These are phyloP conservation scores for Sterrhoptilus dennistouni DNA, from an alignment of 2,113 vertebrate species.

Conservation along the genomic window DNA sequence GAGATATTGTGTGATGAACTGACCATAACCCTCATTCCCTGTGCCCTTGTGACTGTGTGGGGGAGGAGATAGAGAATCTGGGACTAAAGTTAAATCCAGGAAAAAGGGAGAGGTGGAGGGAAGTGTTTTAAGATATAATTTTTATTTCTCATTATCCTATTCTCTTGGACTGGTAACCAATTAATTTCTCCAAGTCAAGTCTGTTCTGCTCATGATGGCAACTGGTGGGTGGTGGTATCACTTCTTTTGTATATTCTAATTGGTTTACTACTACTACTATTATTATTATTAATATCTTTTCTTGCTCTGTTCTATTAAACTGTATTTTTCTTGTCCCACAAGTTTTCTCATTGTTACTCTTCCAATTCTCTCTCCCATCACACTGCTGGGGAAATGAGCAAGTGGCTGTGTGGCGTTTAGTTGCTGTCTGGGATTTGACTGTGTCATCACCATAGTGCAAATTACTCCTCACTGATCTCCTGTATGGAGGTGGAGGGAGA, in stretches of 20 bases:
- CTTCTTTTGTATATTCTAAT: neutral
- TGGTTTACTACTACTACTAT: neutral
- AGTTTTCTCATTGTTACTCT: neutral
- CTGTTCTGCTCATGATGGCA: neutral
- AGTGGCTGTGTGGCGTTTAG: neutral
- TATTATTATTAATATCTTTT: neutral
- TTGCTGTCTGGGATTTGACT: neutral
- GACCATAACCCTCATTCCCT: neutral
- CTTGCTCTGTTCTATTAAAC: neutral
- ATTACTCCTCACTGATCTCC: constrained; percentile 37
- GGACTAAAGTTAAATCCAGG: neutral
- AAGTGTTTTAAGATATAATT: neutral
- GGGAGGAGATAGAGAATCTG: neutral
- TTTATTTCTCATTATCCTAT: neutral
- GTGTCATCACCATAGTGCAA: neutral
- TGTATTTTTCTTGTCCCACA: neutral
- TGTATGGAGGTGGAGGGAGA: neutral
- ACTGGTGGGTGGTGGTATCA: neutral
- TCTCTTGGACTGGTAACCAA: neutral
- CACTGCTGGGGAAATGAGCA: neutral
- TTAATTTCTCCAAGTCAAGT: neutral
- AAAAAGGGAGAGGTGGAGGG: neutral
- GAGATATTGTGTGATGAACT: neutral
- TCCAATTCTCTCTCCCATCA: neutral
- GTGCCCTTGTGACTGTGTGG: neutral